A percentile compares a stretch with the other conserved stretches of the same genome.
These are phyloP conservation scores for Echinometra lucunter DNA, from an alignment of 53 echinoderm and acorn worm genomes.

Conservation along the genomic window DNA sequence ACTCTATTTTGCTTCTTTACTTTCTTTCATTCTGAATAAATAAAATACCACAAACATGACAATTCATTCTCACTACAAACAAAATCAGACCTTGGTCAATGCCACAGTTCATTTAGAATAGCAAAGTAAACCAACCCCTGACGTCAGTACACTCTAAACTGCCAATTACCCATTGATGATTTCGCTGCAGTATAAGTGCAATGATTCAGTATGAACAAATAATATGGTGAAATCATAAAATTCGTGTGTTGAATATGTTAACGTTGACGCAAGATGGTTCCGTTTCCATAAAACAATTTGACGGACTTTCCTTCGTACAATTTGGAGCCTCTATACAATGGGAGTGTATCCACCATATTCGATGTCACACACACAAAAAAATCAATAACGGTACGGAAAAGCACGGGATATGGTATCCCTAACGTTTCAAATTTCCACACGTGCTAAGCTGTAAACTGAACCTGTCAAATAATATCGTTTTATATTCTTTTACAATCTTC, in stretches of 20 bases:
- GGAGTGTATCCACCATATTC: not conserved
- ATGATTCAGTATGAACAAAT: not conserved
- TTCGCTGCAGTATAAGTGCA: not conserved
- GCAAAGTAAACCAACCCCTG: not conserved
- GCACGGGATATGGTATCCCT: not conserved
- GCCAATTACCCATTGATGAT: not conserved
- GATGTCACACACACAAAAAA: not conserved
- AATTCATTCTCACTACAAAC: not conserved
- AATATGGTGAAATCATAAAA: not conserved
- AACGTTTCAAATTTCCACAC: slow-evolving; percentile 25
- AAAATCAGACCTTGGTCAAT: not conserved
- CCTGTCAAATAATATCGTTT: not conserved
- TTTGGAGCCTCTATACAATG: not conserved
- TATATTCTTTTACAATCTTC: slow-evolving; percentile 21
- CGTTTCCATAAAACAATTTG: no score
- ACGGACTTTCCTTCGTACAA: no score
- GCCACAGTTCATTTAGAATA: not conserved
- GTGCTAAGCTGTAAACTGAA: slow-evolving; percentile 37
- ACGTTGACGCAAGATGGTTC: no score
- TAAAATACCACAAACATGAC: not conserved
- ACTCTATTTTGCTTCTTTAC: not conserved
- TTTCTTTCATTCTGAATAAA: not conserved
- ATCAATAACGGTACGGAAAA: slow-evolving; percentile 18
- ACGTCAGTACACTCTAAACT: not conserved
- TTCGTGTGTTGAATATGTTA: no score